Base-by-base conservation (phyloP, 1,140 invertebrate species). In the Sipha flava region DNA sequence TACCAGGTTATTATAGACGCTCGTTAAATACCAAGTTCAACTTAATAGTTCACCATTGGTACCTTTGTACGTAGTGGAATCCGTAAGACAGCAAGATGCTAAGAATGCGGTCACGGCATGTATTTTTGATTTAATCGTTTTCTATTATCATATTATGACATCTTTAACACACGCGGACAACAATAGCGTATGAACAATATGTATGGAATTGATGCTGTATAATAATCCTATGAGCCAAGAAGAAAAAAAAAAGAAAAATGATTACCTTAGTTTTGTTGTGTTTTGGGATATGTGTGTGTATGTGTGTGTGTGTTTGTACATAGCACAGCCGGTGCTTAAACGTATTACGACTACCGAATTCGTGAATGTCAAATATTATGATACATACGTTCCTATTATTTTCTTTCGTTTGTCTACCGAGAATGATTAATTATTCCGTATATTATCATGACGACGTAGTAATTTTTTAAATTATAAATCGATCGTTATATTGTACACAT, bases 111-210 rank as follows among this genome's bases (percentile, higher is more conserved):
- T n/a, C n/a, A n/a, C n/a, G n/a, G n/a, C n/a, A n/a, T n/a, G n/a
- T n/a, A n/a, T n/a, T n/a, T 66, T 66, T 43, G 64, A 66, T 66
- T 66, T 66, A 43, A 66, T 66, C 21, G 14, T 66, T 66, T 7
- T 23, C 2, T 9, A 66, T 40, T 43, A 66, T 66, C 5, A 23
- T 66, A 40, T 66, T 34, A 40, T 14, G 21, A 40, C n/a, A 21
- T 10, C n/a, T n/a, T n/a, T n/a, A n/a, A n/a, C n/a, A 29, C 52
- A 12, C 4, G n/a, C 3, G 2, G 3, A 12, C 37, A 23, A 40
- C 37, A 66, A 66, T 66, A 66, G 64, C 12, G n/a, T 16, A 47
- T 14, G 59, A 57, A 57, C 54, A 57, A 57, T 57, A 7, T 18
- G 18, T 62, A 57, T 21, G n/a, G 1, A 3, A 1, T 18, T 9